Base-by-base conservation (phyloP, 2,113 vertebrate genomes). In the Arvicanthis niloticus region DNA sequence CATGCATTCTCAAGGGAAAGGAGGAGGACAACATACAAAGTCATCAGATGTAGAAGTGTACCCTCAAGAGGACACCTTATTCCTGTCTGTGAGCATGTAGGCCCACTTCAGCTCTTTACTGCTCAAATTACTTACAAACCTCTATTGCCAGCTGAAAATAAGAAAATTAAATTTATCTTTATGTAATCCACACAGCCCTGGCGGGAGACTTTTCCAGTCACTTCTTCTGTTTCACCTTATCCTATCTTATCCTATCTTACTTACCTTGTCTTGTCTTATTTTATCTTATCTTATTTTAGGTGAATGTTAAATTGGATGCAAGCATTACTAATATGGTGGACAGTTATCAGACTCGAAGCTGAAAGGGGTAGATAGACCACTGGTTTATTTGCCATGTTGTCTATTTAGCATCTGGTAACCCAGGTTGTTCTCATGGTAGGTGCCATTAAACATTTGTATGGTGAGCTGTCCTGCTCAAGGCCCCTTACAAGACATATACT, bases 81-180 rank as follows among this genome's bases (percentile, higher is more conserved):
- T 67, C 22, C 0, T 13, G 13, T 2, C 10, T 22, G 40, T 68
- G 75, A 92, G 70, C 53, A 12, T 3, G 1, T 5, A 67, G 45
- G 10, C 60, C 78, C 26, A 1, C 92, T 77, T 67, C 92, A 4
- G 9, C 5, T 42, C 90, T 42, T 77, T n/a, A n/a, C 22, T 4
- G 58, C 60, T 81, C 17, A 13, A 40, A 53, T 73, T 93, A 56
- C 34, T 76, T 94, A 88, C n/a, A 70, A 94, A 81, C 31, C 26
- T 42, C 68, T 73, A 65, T 72, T 87, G 70, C 67, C 75, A 16
- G 81, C 19, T 80, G 86, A 77, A 68, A 78, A 86, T 31, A 13
- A 82, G 62, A 91, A 95, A 91, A 65, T 84, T 67, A 72, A 82
- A 87, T 48, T 76, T 56, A 77, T 81, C 48, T 80, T 58, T 37